These are phyloP conservation scores for Siniperca scherzeri DNA, from an alignment of 2,797 vertebrate species.

Conservation along the genomic window DNA sequence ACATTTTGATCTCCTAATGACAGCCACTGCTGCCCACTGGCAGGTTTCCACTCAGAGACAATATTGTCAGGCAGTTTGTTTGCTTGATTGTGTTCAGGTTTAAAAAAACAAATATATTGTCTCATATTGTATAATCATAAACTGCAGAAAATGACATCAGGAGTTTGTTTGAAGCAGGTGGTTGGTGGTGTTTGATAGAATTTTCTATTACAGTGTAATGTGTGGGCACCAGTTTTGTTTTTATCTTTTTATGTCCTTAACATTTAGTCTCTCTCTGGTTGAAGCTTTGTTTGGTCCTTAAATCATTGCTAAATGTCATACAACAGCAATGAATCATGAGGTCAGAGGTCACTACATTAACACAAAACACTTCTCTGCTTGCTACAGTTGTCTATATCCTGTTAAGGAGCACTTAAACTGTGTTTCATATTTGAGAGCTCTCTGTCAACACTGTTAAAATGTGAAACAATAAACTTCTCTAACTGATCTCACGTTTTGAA, in stretches of 20 bases:
- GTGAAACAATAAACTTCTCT: neutral
- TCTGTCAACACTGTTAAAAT: neutral
- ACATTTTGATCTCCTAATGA: constrained; percentile 54
- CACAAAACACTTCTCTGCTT: neutral
- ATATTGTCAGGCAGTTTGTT: neutral
- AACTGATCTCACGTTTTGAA: neutral
- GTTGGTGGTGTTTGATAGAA: no score
- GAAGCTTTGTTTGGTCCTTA: neutral
- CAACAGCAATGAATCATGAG: no score
- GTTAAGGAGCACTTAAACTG: neutral
- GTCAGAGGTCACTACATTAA: neutral
- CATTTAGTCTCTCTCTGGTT: neutral
- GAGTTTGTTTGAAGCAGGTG: no score
- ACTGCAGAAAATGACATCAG: no score
- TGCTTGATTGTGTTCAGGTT: neutral
- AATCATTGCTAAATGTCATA: no score
- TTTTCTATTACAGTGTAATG: no score
- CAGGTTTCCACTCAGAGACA: neutral
- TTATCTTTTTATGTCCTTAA: neutral
- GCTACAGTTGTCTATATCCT: neutral
- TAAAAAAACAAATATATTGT: no score
- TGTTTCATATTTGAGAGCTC: neutral
- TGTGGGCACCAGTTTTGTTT: no score
- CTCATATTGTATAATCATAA: no score
- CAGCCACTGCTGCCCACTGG: constrained; percentile 42